Base-by-base conservation (phyloP, 1,140 invertebrate species). In the Nebria ingens region DNA sequence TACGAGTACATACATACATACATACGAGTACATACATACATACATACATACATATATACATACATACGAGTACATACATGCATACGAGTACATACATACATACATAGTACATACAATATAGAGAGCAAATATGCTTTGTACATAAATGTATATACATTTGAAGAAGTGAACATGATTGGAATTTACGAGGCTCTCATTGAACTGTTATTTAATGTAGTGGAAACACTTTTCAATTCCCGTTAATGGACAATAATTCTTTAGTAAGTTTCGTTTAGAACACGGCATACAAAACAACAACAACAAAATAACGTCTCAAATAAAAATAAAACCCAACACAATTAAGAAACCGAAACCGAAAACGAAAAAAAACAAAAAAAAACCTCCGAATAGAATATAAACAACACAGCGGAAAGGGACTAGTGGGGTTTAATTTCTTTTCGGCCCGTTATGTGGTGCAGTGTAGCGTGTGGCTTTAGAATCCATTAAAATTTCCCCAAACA, bases 401-500 rank as follows among this genome's bases (percentile, higher is more conserved):
- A 45, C 40, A 12, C n/a, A n/a, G n/a, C n/a, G n/a, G n/a, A n/a
- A n/a, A n/a, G n/a, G n/a, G n/a, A n/a, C n/a, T n/a, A n/a, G n/a
- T n/a, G n/a, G n/a, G n/a, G 9, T 45, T 45, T 45, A 45, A 45
- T 45, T 45, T 45, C 25, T 34, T 34, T 34, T 34, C 25, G 6
- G 25, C 15, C 17, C n/a, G n/a, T n/a, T n/a, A n/a, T n/a, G n/a
- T 45, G 9, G 15, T 45, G 40, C 40, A 12, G 9, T 17, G 40
- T 45, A 11, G 6, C 40, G 40, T 17, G 40, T 45, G 40, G 40
- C 40, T 45, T 45, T 45, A 45, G 40, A 45, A 45, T 45, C 40
- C 40, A 45, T 45, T 45, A 45, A 45, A 45, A 45, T 45, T 45
- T 45, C 15, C 40, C 6, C 40, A 45, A 45, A 45, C 40, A 45